phyloP scores from a whole-genome alignment of 2,888 invertebrate genomes.

The Cryptophagus acutangulus region DNA sequence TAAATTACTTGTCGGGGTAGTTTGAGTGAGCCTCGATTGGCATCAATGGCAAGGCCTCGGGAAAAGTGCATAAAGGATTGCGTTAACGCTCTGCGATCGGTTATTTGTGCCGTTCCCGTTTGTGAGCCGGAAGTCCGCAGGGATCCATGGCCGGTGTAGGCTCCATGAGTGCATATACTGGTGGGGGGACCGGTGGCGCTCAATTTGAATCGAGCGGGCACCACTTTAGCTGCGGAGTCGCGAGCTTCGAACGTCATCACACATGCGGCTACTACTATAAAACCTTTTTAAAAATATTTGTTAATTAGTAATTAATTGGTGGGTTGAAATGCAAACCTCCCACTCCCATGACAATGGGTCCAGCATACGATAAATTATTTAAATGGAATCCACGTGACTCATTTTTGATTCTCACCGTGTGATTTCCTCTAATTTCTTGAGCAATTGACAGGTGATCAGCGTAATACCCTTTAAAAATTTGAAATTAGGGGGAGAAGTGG shows the following conservation, averaged over 20 bases:
- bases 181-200: conserved; percentile 36
- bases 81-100: conserved; percentile 44
- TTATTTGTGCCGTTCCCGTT: conserved; percentile 28
- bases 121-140: conserved; percentile 42
- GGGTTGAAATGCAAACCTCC: conserved; percentile 60
- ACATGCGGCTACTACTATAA: conserved; percentile 94
- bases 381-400: conserved; percentile 79
- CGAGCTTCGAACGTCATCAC: conserved; percentile 98
- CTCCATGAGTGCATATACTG: conserved; percentile 17
- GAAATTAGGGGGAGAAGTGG: not conserved
- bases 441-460: conserved; percentile 76
- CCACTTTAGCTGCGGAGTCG: conserved; percentile 89
- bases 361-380: conserved; percentile 90
- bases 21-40: conserved; percentile 36
- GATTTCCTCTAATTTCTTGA: conserved; percentile 72
- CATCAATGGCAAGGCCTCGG: conserved; percentile 44
- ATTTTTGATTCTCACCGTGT: conserved; percentile 73
- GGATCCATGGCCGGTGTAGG: conserved; percentile 34
- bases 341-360: conserved; percentile 95
- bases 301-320: not conserved
- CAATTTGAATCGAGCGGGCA: conserved; percentile 66
- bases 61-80: conserved; percentile 52
- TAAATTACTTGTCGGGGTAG: conserved; percentile 33
- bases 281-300: conserved; percentile 55
- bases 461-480: conserved; percentile 63